phyloP scores from a whole-genome alignment of 2,888 invertebrate genomes.

The Linnaemya vulpina region DNA sequence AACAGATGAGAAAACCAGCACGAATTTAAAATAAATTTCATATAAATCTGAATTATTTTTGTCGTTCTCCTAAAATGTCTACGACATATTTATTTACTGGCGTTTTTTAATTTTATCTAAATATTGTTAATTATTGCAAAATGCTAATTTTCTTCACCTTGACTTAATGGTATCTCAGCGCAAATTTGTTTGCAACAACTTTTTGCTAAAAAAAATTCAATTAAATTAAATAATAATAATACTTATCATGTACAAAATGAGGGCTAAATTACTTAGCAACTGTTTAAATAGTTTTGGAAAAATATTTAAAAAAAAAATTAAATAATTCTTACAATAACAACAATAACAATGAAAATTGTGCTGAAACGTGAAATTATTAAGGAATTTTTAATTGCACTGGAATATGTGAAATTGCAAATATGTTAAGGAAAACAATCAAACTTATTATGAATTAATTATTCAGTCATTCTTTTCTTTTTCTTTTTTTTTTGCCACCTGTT shows the following conservation, averaged over 20 bases:
- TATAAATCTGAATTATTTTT: neutral
- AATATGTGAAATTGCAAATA: neutral
- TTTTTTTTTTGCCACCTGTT: slow-evolving; percentile 39
- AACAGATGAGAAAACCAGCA: no score
- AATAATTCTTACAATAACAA: neutral
- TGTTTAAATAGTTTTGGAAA: slow-evolving; percentile 25
- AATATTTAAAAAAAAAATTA: neutral
- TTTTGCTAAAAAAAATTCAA: slow-evolving; percentile 19
- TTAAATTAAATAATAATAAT: slow-evolving; percentile 15
- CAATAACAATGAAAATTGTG: neutral
- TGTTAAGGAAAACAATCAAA: neutral
- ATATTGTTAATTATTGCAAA: slow-evolving; percentile 38
- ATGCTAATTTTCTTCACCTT: slow-evolving; percentile 64
- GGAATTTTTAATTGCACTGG: slow-evolving; percentile 30
- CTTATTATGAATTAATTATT: neutral
- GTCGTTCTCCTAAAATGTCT: neutral
- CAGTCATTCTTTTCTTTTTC: no score
- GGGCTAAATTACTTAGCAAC: slow-evolving; percentile 53
- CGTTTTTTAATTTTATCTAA: slow-evolving; percentile 19
- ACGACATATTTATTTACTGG: neutral
- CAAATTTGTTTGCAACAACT: slow-evolving; percentile 12
- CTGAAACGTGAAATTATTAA: slow-evolving; percentile 11
- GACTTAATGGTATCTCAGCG: neutral
- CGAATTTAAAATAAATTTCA: no score
- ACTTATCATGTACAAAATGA: slow-evolving; percentile 21